A percentile compares a stretch with the other conserved stretches of the same genome.
Evolutionary conservation across 2,888 invertebrate genomes (phyloP).

Genomic region (Altica lythri): DNA sequence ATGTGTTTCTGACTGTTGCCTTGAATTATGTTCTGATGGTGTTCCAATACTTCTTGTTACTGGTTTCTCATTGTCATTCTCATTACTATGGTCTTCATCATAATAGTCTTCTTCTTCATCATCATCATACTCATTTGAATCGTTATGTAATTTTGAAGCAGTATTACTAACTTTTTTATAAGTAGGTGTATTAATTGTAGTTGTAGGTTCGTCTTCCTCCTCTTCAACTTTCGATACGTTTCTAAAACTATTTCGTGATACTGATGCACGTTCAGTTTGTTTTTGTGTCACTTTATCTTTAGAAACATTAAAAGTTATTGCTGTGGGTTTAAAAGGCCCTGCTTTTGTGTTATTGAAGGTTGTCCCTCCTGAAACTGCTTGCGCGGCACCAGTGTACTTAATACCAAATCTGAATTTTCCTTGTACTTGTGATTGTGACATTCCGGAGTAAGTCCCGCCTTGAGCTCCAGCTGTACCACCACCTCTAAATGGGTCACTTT

Average conservation of each 20-base stretch:
- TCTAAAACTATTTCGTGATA: slow-evolving; percentile 6
- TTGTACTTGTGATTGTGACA: slow-evolving; percentile 81
- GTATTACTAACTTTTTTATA: neutral
- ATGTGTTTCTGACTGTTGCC: slow-evolving; percentile 65
- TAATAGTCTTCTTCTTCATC: slow-evolving; percentile 49
- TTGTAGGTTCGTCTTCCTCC: neutral
- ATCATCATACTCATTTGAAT: slow-evolving; percentile 48
- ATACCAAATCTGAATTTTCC: slow-evolving; percentile 64
- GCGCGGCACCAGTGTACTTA: slow-evolving; percentile 70
- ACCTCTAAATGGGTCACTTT: slow-evolving; percentile 68
- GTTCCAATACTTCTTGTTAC: slow-evolving; percentile 34
- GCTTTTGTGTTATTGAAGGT: slow-evolving; percentile 36
- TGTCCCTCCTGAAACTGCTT: slow-evolving; percentile 76
- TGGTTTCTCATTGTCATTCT: slow-evolving; percentile 42
- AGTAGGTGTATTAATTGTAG: slow-evolving; percentile 1
- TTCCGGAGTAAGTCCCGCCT: slow-evolving; percentile 74
- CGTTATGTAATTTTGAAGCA: neutral
- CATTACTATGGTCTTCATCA: slow-evolving; percentile 62
- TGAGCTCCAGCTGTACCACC: slow-evolving; percentile 81
- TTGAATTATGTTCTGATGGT: slow-evolving; percentile 55
- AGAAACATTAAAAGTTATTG: slow-evolving; percentile 32
- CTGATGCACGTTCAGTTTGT: slow-evolving; percentile 9
- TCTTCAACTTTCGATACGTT: neutral
- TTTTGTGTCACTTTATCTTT: slow-evolving; percentile 22
- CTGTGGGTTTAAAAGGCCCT: slow-evolving; percentile 41